Percentiles rank a stretch among this genome's conserved stretches.
These are phyloP conservation scores for Tinamus major DNA, from an alignment of 2,797 vertebrate genomes.

Conservation along the genomic window DNA sequence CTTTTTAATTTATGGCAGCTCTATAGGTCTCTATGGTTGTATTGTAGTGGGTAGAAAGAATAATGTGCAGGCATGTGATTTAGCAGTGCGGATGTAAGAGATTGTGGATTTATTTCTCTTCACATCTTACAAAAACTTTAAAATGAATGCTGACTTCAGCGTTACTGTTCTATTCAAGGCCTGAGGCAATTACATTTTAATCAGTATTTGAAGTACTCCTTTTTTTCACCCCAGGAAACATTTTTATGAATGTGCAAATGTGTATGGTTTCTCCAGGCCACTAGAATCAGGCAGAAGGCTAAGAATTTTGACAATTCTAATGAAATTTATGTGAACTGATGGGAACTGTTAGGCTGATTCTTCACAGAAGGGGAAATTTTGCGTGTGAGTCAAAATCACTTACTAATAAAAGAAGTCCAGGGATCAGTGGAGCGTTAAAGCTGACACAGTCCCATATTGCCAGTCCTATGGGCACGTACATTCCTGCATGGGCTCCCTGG, in stretches of 20 bases:
- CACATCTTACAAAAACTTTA: neutral
- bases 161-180: neutral
- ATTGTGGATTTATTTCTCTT: conserved; percentile 22
- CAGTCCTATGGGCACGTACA: neutral
- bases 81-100: neutral
- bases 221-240: conserved; percentile 31
- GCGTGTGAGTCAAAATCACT: neutral
- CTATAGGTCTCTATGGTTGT: neutral
- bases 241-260: conserved; percentile 21
- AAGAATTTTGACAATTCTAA: neutral
- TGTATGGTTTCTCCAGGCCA: conserved; percentile 12
- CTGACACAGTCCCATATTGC: fast-evolving
- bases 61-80: neutral
- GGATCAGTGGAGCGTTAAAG: neutral
- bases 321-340: neutral
- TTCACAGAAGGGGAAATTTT: neutral
- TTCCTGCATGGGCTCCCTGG: neutral
- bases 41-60: fast-evolving
- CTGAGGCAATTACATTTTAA: conserved; percentile 50
- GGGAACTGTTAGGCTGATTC: neutral
- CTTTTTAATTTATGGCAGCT: neutral
- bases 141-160: conserved; percentile 38
- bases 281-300: neutral
- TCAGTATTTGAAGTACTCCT: conserved; percentile 25
- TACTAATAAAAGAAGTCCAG: neutral